Conservation (phyloP, 2,888 invertebrate genomes). For the Drosophila monieri region DNA sequence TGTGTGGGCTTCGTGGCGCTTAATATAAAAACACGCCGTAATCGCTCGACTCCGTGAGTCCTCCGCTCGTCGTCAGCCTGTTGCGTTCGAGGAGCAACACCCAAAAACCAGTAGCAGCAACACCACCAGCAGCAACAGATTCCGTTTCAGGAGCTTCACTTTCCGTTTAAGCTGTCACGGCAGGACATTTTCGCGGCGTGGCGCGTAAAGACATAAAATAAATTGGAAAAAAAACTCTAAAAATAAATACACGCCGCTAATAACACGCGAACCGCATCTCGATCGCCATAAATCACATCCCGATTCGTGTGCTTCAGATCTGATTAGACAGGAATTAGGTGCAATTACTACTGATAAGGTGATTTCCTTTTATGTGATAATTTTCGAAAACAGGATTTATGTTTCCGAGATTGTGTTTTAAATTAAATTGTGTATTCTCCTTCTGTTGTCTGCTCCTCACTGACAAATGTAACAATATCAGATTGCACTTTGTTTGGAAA, state of each 20-base stretch:
- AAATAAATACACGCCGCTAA: slow-evolving; percentile 18
- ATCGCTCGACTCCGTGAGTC: slow-evolving; percentile 79
- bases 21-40: slow-evolving; percentile 82
- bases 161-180: slow-evolving; percentile 3
- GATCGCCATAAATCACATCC: slow-evolving; percentile 63
- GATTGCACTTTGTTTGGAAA: slow-evolving; percentile 9
- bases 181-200: slow-evolving; percentile 17
- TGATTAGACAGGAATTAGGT: slow-evolving; percentile 44
- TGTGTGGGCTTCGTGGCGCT: slow-evolving; percentile 44
- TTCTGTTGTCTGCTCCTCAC: background rate
- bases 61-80: slow-evolving; percentile 82
- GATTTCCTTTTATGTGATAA: slow-evolving; percentile 52
- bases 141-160: slow-evolving; percentile 7
- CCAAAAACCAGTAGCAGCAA: slow-evolving; percentile 13
- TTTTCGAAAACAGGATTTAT: slow-evolving; percentile 27
- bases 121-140: slow-evolving; percentile 24
- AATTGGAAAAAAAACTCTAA: slow-evolving; percentile 11
- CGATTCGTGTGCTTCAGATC: slow-evolving; percentile 48
- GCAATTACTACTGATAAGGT: slow-evolving; percentile 65
- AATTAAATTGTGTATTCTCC: background rate
- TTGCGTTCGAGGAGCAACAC: slow-evolving; percentile 75
- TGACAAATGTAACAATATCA: slow-evolving; percentile 5
- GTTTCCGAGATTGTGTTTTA: slow-evolving; percentile 11
- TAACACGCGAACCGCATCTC: slow-evolving; percentile 53
- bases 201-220: slow-evolving; percentile 32